Evolutionary conservation across 1,140 invertebrate genomes (phyloP).

Genomic region (Neodiprion lecontei): DNA sequence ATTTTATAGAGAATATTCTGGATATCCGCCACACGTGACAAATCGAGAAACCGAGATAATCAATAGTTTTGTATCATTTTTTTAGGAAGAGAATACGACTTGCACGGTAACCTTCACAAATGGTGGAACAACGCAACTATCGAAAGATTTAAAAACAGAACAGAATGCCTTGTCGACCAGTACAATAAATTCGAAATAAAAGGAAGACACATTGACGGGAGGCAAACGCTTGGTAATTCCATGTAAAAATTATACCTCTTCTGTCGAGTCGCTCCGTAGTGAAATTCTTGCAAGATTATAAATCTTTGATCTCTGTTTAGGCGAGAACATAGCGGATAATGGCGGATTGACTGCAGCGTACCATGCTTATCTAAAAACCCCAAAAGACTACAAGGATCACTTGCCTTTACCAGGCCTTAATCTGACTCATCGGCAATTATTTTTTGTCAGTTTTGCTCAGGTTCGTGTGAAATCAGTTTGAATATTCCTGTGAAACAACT

Average conservation of each 20-base stretch:
- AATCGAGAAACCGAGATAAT: not conserved
- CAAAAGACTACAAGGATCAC: slow-evolving; percentile 61
- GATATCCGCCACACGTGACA: not conserved
- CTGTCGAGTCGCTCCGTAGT: not conserved
- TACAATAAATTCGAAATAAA: slow-evolving; percentile 75
- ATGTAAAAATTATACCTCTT: slow-evolving; percentile 21
- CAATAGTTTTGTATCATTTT: slow-evolving; percentile 16
- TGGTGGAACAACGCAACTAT: slow-evolving; percentile 99
- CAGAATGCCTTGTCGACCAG: slow-evolving; percentile 92
- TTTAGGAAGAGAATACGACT: slow-evolving; percentile 67
- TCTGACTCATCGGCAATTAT: slow-evolving; percentile 86
- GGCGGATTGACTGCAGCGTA: slow-evolving; percentile 91
- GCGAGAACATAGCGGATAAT: slow-evolving; percentile 95
- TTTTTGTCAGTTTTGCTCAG: slow-evolving; percentile 93
- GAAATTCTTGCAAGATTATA: slow-evolving; percentile 1
- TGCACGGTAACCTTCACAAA: slow-evolving; percentile 89
- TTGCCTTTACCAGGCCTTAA: slow-evolving; percentile 80
- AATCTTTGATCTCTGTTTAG: slow-evolving; percentile 53
- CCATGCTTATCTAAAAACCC: slow-evolving; percentile 78
- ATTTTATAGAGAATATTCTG: not conserved
- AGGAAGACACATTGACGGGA: slow-evolving; percentile 68
- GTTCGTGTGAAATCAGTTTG: slow-evolving; percentile 54
- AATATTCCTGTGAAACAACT: not conserved
- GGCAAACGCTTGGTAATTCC: slow-evolving; percentile 66
- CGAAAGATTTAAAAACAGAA: slow-evolving; percentile 84